Evolutionary conservation across 2,797 vertebrate genomes (phyloP), one percentile per base, ranked within the genome.

Genomic region (Melanotaenia parkinsoni): DNA sequence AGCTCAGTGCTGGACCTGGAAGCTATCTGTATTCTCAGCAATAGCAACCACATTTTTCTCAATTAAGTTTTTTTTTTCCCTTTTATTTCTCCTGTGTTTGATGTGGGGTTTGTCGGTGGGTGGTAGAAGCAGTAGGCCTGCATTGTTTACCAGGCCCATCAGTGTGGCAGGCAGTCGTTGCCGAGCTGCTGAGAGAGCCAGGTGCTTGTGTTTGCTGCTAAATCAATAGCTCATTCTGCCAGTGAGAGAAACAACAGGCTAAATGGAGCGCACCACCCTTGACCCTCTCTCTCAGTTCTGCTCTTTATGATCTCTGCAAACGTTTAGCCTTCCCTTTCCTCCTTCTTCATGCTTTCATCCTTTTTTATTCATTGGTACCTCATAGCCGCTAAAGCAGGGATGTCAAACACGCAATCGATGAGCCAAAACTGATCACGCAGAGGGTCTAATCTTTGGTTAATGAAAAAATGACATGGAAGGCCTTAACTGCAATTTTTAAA

Each of bases 211-310:
- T 74, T 79, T 59, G 61, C 81, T 68, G 62, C 83, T 84, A 67
- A 91, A 92, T 93, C 91, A 90, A 92, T 91, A 90, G 82, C 82
- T 90, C 85, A 77, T 86, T 85, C 89, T 84, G 85, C 76, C 79
- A 81, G 87, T n/a, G 47, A 62, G 74, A 72, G 86, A 87, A 90
- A 89, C 88, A 82, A 81, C 84, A 63, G 81, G 80, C 84, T 89
- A 89, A 92, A 86, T 86, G 81, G 81, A 80, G 84, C 83, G 67
- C 61, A 30, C 80, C 86, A 73, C 72, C 79, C 79, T 60, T 81
- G 78, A 88, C 87, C 86, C 35, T 67, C 83, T 76, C 70, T 50
- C 76, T 82, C 63, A 50, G 32, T 51, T 67, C 56, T 71, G 38
- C 68, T 77, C 73, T 82, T 77, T 81, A 70, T 82, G 64, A 86